Conservation (phyloP, 2,113 vertebrate species). For the Brienomyrus brachyistius region DNA sequence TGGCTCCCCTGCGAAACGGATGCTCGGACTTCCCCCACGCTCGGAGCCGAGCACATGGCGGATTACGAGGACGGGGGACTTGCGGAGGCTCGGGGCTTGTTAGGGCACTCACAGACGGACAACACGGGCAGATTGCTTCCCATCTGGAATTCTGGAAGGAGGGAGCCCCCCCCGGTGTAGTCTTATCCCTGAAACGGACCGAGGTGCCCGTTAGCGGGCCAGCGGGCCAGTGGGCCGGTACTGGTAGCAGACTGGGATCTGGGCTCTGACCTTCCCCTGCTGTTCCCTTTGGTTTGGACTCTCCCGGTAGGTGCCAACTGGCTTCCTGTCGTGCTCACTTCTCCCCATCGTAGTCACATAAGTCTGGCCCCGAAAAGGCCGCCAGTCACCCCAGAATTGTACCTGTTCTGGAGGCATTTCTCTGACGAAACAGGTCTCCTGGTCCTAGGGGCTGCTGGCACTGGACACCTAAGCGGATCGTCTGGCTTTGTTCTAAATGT, state of each 20-base stretch:
- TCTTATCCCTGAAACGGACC: background rate
- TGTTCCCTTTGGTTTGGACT: background rate
- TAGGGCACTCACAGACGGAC: background rate
- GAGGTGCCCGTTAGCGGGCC: background rate
- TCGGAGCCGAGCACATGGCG: slow-evolving; percentile 17
- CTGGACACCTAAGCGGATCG: background rate
- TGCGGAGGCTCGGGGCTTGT: slow-evolving; percentile 14
- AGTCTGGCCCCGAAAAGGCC: background rate
- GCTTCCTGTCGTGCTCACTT: background rate
- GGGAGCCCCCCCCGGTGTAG: background rate
- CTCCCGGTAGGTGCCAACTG: background rate
- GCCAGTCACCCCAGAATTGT: background rate
- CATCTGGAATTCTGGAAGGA: background rate
- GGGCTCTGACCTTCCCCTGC: background rate
- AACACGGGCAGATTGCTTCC: background rate
- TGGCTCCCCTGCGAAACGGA: slow-evolving; percentile 33
- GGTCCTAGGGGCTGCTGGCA: background rate
- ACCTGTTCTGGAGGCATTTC: background rate
- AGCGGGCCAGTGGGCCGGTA: background rate
- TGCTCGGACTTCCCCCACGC: slow-evolving; percentile 29
- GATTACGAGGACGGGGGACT: background rate
- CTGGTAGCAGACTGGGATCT: background rate
- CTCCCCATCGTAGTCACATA: background rate
- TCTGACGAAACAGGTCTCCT: background rate
- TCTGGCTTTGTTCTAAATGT: background rate